Evolutionary conservation across 2,888 invertebrate species (phyloP), one percentile per base, ranked within the genome.

Genomic region (Latheticus oryzae): DNA sequence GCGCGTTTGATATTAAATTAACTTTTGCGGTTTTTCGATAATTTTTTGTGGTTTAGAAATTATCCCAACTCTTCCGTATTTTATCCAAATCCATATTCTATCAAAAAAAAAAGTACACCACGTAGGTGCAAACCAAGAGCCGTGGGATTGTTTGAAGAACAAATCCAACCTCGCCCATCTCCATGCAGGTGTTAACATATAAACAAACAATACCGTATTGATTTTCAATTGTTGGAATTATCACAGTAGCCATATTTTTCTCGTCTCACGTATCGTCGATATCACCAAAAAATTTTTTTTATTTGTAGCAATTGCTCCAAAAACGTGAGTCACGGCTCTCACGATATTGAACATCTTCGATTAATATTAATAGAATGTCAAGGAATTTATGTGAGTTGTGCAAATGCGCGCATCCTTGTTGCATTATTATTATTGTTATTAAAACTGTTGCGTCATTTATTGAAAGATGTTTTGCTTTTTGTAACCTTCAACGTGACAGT

Each of bases 131-230:
- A n/a, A 5, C 15, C 26, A 47, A 50, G 50, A 56, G 40, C 19
- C 73, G 71, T 73, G 71, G 71, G 73, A 72, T 70, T 70, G 65
- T 67, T 67, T 62, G 60, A 64, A 67, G 58, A 67, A 64, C 67
- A 63, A 67, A 64, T 63, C 53, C 53, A 67, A 67, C 66, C 69
- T 67, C 68, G 63, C 72, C 71, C 65, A 69, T 65, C 64, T 63
- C 50, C 43, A 63, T 66, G 63, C 70, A 70, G 67, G 72, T 70
- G 73, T 64, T 65, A 72, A 73, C 63, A 59, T 63, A 65, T 65
- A 63, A 64, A 60, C 55, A 71, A 73, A 73, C 65, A 28, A 69
- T 24, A n/a, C 35, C 40, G 23, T 16, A 17, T 69, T 66, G 60
- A 53, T 54, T 54, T 64, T 60, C 62, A 51, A 65, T 65, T 64